Evolutionary conservation across 2,888 invertebrate species (phyloP).

Genomic region (Drosophila prostipennis): DNA sequence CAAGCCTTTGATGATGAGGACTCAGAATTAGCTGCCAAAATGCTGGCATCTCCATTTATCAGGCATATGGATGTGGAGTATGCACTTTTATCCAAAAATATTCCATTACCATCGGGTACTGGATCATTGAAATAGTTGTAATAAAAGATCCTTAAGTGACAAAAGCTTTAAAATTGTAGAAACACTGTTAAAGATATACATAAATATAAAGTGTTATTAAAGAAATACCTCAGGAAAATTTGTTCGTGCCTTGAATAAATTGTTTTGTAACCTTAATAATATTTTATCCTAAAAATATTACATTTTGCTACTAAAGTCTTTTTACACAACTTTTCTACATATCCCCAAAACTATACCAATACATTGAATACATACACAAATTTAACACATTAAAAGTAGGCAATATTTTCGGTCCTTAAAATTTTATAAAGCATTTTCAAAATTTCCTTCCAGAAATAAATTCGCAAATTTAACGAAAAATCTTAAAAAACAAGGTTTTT

Average conservation of each 20-base stretch:
- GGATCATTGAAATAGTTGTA: background rate
- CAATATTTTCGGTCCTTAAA: background rate
- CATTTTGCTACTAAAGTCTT: too few relatives aligned
- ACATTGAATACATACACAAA: too few relatives aligned
- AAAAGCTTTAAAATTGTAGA: slow-evolving; percentile 11
- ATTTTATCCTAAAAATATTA: background rate
- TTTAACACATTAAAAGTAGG: too few relatives aligned
- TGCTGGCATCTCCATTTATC: slow-evolving; percentile 92
- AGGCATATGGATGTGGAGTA: slow-evolving; percentile 97
- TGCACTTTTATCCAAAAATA: slow-evolving; percentile 89
- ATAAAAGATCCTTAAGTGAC: background rate
- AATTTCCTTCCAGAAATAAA: background rate
- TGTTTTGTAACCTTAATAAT: background rate
- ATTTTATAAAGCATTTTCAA: background rate
- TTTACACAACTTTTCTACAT: background rate
- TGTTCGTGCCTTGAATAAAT: background rate
- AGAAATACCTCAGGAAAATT: background rate
- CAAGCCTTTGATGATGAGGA: slow-evolving; percentile 93
- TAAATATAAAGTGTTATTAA: slow-evolving; percentile 14
- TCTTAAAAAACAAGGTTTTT: background rate
- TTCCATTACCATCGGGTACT: slow-evolving; percentile 87
- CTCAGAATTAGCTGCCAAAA: slow-evolving; percentile 89
- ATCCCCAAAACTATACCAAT: background rate
- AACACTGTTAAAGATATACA: slow-evolving; percentile 8
- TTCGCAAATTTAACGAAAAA: background rate